Evolutionary conservation across 2,797 vertebrate species (phyloP).

Genomic region (Distichodus sexfasciatus): DNA sequence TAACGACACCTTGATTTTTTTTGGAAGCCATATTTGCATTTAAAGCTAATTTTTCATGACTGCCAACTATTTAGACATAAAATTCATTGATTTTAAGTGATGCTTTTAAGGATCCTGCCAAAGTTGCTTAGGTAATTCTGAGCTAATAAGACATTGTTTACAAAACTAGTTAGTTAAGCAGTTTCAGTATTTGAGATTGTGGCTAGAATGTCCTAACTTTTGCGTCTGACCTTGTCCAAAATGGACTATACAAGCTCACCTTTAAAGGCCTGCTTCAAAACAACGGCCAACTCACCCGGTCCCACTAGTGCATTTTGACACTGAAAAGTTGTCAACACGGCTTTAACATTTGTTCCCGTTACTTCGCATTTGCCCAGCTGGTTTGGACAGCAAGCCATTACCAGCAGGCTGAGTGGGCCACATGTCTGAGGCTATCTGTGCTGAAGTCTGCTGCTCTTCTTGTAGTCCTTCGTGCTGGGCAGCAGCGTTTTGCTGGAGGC

Average conservation of each 20-base stretch:
- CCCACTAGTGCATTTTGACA: constrained; percentile 29
- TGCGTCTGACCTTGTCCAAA: neutral
- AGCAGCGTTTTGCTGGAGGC: constrained; percentile 82
- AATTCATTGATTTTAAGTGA: no score
- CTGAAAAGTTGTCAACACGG: constrained; percentile 50
- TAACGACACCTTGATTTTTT: no score
- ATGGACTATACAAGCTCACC: neutral
- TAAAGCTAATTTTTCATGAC: no score
- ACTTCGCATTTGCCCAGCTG: constrained; percentile 32
- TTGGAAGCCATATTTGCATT: no score
- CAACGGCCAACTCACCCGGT: constrained; percentile 42
- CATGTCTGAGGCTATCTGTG: constrained; percentile 30
- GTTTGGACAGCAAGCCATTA: constrained; percentile 47
- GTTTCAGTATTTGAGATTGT: no score
- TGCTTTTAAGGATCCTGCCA: no score
- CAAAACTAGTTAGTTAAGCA: no score
- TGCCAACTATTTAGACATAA: no score
- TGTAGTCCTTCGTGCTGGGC: constrained; percentile 69
- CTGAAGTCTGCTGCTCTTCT: constrained; percentile 26
- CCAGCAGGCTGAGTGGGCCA: constrained; percentile 30
- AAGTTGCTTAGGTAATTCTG: no score
- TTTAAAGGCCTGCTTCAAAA: constrained; percentile 45
- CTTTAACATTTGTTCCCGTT: constrained; percentile 49
- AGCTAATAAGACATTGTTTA: no score
- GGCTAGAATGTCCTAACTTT: neutral